Percentiles rank a stretch among this genome's conserved stretches.
Conservation (phyloP, 2,888 invertebrate species). For the Macrosiphum euphorbiae region DNA sequence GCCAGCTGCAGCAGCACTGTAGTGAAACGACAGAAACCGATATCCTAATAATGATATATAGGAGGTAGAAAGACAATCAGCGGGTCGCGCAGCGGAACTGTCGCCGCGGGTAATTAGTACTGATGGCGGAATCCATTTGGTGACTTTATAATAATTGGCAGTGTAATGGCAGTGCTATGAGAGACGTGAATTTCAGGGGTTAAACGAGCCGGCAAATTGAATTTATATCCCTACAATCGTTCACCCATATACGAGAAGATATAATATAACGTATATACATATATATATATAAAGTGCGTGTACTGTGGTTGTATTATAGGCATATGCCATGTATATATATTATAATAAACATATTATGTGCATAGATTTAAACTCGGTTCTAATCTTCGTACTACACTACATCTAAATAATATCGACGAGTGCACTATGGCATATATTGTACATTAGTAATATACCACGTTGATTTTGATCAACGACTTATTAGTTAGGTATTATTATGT, state of each 20-base stretch:
- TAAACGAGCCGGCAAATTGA: conserved; percentile 54
- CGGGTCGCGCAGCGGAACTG: neutral
- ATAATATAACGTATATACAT: neutral
- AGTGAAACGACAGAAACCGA: conserved; percentile 9
- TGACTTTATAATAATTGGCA: conserved; percentile 39
- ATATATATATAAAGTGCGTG: neutral
- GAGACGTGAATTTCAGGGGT: conserved; percentile 6
- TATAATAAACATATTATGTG: neutral
- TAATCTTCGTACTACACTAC: neutral
- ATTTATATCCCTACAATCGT: conserved; percentile 36
- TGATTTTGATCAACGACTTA: neutral
- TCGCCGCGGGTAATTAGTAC: conserved; percentile 33
- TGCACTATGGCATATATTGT: neutral
- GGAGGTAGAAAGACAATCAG: neutral
- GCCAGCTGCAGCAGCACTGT: neutral
- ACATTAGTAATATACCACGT: neutral
- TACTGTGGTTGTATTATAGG: no score
- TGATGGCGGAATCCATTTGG: conserved; percentile 52
- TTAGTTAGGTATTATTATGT: neutral
- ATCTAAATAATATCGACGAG: neutral
- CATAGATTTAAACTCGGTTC: neutral
- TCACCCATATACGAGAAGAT: neutral
- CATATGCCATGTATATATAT: neutral
- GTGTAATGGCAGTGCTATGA: neutral
- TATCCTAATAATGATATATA: conserved; percentile 20